Conservation (phyloP, 2,797 vertebrate genomes). For the Acanthiza pusilla region DNA sequence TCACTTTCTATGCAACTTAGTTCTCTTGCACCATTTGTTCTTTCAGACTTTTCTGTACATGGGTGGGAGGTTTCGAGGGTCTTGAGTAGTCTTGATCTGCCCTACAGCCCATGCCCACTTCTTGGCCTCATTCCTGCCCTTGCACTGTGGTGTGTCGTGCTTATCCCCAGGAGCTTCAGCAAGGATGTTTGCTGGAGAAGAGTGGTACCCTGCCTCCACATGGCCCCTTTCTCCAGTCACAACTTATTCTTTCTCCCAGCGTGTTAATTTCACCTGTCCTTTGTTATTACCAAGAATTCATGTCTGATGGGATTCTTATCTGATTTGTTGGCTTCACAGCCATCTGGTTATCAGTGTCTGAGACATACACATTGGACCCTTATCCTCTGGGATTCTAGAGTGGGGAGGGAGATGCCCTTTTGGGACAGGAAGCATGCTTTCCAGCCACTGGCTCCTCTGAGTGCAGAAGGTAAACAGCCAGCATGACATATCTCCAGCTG, state of each 20-base stretch:
- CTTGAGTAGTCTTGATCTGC: no score
- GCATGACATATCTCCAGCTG: no score
- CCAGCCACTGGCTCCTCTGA: rapidly evolving
- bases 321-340: neutral
- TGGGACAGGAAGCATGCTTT: neutral
- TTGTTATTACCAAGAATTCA: neutral
- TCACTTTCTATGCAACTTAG: neutral
- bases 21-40: neutral
- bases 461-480: neutral
- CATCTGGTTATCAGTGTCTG: neutral
- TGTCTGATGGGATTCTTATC: neutral
- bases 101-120: neutral
- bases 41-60: neutral
- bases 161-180: neutral
- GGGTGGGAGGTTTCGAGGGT: neutral
- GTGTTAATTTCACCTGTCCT: neutral
- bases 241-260: neutral
- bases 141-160: neutral
- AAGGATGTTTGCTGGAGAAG: neutral
- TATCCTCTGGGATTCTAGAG: neutral
- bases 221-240: neutral
- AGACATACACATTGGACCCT: neutral
- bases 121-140: neutral
- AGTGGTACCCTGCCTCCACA: neutral
- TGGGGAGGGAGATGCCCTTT: neutral